Evolutionary conservation across 2,113 vertebrate species (phyloP), one percentile per base, ranked within the genome.

Genomic region (Centrocercus urophasianus): DNA sequence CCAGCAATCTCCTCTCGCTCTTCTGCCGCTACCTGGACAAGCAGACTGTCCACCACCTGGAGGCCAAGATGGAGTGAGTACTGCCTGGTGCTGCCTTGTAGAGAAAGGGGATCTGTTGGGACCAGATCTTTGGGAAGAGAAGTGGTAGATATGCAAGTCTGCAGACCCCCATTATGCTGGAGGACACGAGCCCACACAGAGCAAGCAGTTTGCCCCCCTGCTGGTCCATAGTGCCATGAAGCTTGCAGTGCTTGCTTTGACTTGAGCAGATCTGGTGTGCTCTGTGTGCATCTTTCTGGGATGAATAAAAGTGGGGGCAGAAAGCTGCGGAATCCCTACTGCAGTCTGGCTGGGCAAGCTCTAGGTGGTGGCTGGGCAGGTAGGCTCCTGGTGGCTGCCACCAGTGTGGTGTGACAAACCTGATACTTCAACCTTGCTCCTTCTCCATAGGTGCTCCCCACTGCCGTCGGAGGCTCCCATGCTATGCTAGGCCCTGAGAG

Each of bases 11-110:
- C 38, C 98, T 99, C 50, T 98, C 98, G 0, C 98, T 99, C 60
- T 99, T 99, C 96, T 99, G 99, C 88, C 98, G 98, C 47, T 99
- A 99, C 67, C 96, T 99, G 96, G 99, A 99, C 97, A 99, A 99
- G 91, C 98, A 98, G 47, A 98, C 98, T 0, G 89, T 99, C 71
- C 97, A 98, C 93, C 98, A 98, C 89, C 98, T 99, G 54, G 99
- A 98, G 95, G 98, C 97, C 96, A 99, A 98, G 97, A 98, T 99
- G 96, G 98, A 99, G 98, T 99, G 97, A 98, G 98, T 96, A 71
- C 9, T 92, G 7, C 13, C 50, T 11, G 34, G 25, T 8, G 4
- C 0, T 2, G 36, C 13, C 50, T 20, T 32, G 8, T 50, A 38
- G 36, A 40, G 61, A 64, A 17, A 57, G 38, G 71, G 38, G 11